Conservation (phyloP, 2,113 vertebrate genomes). For the Trachemys scripta region DNA sequence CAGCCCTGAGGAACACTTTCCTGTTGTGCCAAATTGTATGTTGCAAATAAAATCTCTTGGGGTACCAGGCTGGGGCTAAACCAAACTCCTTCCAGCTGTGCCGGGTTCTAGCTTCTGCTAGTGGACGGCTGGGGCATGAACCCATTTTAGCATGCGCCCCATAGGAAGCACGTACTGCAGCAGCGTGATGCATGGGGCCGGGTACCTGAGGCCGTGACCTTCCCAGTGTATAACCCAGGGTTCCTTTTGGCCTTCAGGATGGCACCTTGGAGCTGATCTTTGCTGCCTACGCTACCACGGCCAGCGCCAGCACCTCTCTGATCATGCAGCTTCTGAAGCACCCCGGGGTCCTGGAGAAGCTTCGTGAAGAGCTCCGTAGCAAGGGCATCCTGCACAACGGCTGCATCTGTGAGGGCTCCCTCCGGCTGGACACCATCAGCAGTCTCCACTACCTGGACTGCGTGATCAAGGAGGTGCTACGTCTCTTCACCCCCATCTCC, state of each 20-base stretch:
- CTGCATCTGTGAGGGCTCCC: slow-evolving; percentile 90
- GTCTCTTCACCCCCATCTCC: slow-evolving; percentile 94
- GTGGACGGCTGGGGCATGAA: not conserved
- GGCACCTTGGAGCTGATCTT: slow-evolving; percentile 98
- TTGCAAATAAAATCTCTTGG: not conserved
- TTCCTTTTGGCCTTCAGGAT: slow-evolving; percentile 79
- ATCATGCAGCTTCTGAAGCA: slow-evolving; percentile 97
- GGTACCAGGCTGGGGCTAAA: not conserved
- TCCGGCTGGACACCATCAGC: slow-evolving; percentile 88
- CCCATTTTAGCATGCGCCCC: not conserved
- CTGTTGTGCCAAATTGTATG: not conserved
- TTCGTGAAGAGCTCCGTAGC: slow-evolving; percentile 91
- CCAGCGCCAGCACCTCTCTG: slow-evolving; percentile 95
- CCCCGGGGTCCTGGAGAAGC: slow-evolving; percentile 90
- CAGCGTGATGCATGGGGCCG: rapidly evolving
- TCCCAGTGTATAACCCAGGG: rapidly evolving
- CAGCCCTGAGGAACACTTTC: not conserved
- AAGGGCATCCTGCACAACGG: slow-evolving; percentile 91
- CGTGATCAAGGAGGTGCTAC: slow-evolving; percentile 97
- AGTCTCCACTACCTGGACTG: slow-evolving; percentile 96
- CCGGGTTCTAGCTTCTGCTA: not conserved
- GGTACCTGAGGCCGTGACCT: rapidly evolving
- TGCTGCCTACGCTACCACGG: slow-evolving; percentile 94
- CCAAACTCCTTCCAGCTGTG: not conserved
- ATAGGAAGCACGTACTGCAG: not conserved